Percentiles rank a stretch among this genome's conserved stretches.
phyloP scores from a whole-genome alignment of 2,888 invertebrate species.

The Steinernema hermaphroditum region DNA sequence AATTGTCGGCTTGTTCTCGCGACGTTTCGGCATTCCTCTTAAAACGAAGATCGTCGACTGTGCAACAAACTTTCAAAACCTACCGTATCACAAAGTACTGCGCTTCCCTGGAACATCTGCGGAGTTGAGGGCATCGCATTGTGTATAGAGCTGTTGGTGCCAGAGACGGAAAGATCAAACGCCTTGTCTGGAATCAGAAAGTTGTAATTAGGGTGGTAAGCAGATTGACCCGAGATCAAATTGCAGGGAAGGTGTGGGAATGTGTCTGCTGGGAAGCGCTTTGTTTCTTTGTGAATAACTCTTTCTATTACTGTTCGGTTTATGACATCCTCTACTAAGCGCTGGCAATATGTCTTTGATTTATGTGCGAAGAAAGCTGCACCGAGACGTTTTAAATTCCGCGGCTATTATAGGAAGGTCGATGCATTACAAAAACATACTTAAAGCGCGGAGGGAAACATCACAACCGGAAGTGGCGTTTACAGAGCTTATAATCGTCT shows the following conservation, averaged over 20 bases:
- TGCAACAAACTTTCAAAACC: not conserved
- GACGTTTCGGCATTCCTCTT: conserved; percentile 11
- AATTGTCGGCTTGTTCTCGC: conserved; percentile 1
- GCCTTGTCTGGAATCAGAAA: conserved; percentile 11
- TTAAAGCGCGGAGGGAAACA: too few species aligned
- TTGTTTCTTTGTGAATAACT: too few species aligned
- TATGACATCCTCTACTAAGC: too few species aligned
- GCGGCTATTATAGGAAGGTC: too few species aligned
- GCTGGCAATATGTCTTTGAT: not conserved
- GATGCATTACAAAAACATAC: too few species aligned
- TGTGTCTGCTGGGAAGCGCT: too few species aligned
- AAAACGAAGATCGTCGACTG: not conserved
- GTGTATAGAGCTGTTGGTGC: conserved; percentile 1
- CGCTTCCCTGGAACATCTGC: not conserved
- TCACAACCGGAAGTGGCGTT: too few species aligned
- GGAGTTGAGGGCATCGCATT: conserved; percentile 20
- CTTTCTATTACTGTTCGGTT: too few species aligned
- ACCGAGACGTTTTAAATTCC: not conserved
- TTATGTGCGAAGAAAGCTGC: conserved; percentile 3
- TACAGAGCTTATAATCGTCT: too few species aligned
- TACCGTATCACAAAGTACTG: not conserved
- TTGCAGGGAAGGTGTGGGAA: too few species aligned
- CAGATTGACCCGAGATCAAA: too few species aligned
- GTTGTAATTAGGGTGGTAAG: too few species aligned
- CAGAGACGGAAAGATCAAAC: conserved; percentile 26